Evolutionary conservation across 2,888 invertebrate species (phyloP), one percentile per base, ranked within the genome.

Genomic region (Drosophila quinaria): DNA sequence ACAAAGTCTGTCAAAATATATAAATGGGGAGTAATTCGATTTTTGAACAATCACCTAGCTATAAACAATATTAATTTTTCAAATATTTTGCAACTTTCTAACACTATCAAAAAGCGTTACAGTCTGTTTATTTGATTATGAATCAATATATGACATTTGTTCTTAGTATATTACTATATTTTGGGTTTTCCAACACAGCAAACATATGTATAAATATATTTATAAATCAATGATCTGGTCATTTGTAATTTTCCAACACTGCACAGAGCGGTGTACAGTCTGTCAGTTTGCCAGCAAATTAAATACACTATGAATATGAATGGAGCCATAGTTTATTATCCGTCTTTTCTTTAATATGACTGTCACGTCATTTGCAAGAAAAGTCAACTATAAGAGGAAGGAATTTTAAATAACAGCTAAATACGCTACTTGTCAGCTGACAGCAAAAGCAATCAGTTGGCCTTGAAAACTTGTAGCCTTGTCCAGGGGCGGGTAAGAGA

Each of bases 381-480:
- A 72, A 46, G 50, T 62, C 63, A 51, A 63, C 63, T 6, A 6
- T 10, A 25, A 6, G 39, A 8, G 10, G 35, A 68, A 58, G 66
- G 75, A 49, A 81, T 70, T 73, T 83, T 58, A 70, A 55, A 63
- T 58, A 44, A 31, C 62, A 49, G 49, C 10, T 11, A n/a, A n/a
- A n/a, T n/a, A 42, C 42, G 19, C 19, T 4, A n/a, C 52, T 41
- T 33, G 41, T 41, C 37, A 37, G 51, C 74, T 65, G 51, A 62
- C 46, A 37, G 52, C 55, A 47, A 51, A 51, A 42, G 75, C 75
- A 70, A 65, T 54, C 58, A 58, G 65, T 42, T 42, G 88, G 67
- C 89, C 89, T 83, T 89, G 89, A 89, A 72, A 84, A 81, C 68
- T 84, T 76, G 64, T 42, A 66, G 70, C 81, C 74, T 80, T 80